Evolutionary conservation across 2,113 vertebrate genomes (phyloP).

Genomic region (Pristiophorus japonicus): DNA sequence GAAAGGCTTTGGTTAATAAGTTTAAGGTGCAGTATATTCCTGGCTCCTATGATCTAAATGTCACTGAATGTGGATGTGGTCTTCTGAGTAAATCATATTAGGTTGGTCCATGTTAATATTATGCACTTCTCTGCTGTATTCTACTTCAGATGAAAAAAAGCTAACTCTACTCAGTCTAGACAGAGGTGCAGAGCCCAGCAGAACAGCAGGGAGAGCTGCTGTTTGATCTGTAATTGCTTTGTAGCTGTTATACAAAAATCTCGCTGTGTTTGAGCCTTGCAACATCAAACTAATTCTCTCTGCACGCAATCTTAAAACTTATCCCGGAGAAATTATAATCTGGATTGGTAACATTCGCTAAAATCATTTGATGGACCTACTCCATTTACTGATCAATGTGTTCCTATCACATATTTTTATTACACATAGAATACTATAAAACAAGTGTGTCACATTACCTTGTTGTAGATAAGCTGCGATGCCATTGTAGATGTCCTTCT

Average conservation of each 20-base stretch:
- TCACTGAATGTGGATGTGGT: not conserved
- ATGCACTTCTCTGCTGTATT: not conserved
- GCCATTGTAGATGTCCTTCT: conserved; percentile 5
- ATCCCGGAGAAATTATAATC: not conserved
- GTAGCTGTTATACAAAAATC: not conserved
- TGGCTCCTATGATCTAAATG: not conserved
- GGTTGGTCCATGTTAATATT: not conserved
- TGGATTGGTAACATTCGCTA: not conserved
- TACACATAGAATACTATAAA: not conserved
- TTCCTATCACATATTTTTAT: not conserved
- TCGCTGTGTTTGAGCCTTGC: not conserved
- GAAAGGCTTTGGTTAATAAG: too few relatives aligned
- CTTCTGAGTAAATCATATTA: not conserved
- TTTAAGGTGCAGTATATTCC: not conserved
- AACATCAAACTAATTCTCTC: not conserved
- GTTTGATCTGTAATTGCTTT: not conserved
- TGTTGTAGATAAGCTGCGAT: conserved; percentile 21
- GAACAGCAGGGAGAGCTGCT: not conserved
- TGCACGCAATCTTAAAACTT: not conserved
- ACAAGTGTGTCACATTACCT: not conserved
- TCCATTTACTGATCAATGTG: not conserved
- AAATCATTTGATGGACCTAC: not conserved
- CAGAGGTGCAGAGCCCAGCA: not conserved
- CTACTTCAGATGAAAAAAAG: not conserved
- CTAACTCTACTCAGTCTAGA: not conserved